A percentile compares a stretch with the other conserved stretches of the same genome.
Evolutionary conservation across 1,140 invertebrate species (phyloP).

Genomic region (Drosophila oshimai): DNA sequence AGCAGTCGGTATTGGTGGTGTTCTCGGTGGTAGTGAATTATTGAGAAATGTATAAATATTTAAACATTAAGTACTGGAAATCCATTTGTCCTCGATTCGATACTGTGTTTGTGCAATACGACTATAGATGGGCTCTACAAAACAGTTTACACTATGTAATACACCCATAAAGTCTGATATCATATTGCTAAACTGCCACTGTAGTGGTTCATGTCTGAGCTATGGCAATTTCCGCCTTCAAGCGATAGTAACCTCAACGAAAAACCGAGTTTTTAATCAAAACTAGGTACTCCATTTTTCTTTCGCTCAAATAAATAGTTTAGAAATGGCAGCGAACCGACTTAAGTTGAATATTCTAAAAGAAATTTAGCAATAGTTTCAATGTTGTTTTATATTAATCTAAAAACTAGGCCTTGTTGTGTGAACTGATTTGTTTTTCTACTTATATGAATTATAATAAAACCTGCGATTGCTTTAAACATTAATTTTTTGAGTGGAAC

Average conservation of each 20-base stretch:
- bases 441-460: no score
- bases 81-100: background rate
- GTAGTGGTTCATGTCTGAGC: slow-evolving; percentile 8
- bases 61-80: background rate
- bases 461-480: no score
- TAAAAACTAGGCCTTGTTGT: no score
- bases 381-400: no score
- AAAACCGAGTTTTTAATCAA: no score
- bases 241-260: slow-evolving; percentile 4
- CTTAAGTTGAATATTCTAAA: no score
- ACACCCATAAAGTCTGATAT: slow-evolving; percentile 2
- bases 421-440: no score
- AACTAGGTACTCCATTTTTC: no score
- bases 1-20: background rate
- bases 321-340: no score
- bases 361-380: no score
- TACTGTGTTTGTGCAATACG: background rate
- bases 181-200: background rate
- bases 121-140: background rate
- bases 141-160: background rate
- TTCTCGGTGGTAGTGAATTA: background rate
- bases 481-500: no score
- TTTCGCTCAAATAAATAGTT: no score
- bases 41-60: slow-evolving; percentile 1
- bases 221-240: background rate